Evolutionary conservation across 2,797 vertebrate species (phyloP), one percentile per base, ranked within the genome.

Genomic region (Neosilurus mollespiculum): DNA sequence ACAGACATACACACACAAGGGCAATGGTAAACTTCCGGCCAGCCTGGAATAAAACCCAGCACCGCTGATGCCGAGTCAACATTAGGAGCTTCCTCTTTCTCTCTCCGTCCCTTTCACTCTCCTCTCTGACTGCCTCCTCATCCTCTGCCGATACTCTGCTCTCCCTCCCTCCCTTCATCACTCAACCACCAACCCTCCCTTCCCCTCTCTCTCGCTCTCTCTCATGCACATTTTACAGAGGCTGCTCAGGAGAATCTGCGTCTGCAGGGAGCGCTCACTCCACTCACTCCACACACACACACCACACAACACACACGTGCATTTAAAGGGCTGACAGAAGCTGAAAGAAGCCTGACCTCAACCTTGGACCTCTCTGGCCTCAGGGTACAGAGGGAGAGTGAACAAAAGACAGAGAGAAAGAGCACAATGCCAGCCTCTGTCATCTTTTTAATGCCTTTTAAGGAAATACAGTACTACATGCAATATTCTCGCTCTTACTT

Each of bases 1-100:
- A 87, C 93, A 94, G 61, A 93, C 86, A 88, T 80, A 87, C 86
- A 86, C 81, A 86, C 65, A 81, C 67, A 65, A 34, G 64, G 79
- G 73, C 43, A 83, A 83, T 9, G 64, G 85, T 82, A 54, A 85
- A 83, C 78, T 86, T 87, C 86, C 81, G 81, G 83, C 84, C 87
- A 86, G 87, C 70, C 65, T 14, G 72, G 80, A 86, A 71, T 84
- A 61, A 83, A 86, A 87, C 81, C 80, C 81, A 81, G 80, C 86
- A 65, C 62, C 77, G 83, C 64, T 71, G 78, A 88, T 85, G 86
- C 81, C 75, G 82, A 87, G 80, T 78, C 78, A 84, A 78, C 88
- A 86, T 86, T 77, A 88, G 84, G 83, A 83, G 73, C 53, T 70
- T 86, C 78, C 80, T 62, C 86, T 75, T 67, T 51, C 62, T 84